Evolutionary conservation across 1,140 invertebrate genomes (phyloP).

Genomic region (Probaryconus sp.): DNA sequence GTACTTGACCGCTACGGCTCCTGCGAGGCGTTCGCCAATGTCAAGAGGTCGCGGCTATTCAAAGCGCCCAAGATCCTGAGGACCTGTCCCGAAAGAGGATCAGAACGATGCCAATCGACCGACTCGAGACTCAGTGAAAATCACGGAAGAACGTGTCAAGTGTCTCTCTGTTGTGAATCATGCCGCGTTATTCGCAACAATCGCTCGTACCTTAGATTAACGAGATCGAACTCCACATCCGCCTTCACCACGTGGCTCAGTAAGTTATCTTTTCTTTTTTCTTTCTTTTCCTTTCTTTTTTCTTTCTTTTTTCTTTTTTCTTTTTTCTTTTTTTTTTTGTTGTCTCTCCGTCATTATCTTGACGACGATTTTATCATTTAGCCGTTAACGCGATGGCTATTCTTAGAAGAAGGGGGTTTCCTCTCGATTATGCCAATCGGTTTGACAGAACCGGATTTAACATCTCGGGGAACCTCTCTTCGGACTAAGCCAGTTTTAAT

Average conservation of each 20-base stretch:
- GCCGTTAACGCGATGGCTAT: too few species aligned
- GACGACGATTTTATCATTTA: too few species aligned
- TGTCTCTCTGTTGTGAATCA: constrained; percentile 52
- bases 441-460: too few species aligned
- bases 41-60: constrained; percentile 7
- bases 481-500: too few species aligned
- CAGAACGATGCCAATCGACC: constrained; percentile 12
- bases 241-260: constrained; percentile 70
- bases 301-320: background rate
- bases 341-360: background rate
- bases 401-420: too few species aligned
- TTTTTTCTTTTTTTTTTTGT: background rate
- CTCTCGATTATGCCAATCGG: too few species aligned
- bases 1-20: constrained; percentile 55
- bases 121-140: background rate
- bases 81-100: constrained; percentile 1
- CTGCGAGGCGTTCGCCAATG: constrained; percentile 3
- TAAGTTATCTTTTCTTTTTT: constrained; percentile 64
- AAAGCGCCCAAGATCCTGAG: background rate
- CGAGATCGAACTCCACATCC: constrained; percentile 42
- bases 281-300: background rate
- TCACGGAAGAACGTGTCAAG: constrained; percentile 36
- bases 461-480: too few species aligned
- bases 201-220: constrained; percentile 26
- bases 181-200: constrained; percentile 39